Conservation (phyloP, 2,113 vertebrate genomes). For the Takifugu flavidus region DNA sequence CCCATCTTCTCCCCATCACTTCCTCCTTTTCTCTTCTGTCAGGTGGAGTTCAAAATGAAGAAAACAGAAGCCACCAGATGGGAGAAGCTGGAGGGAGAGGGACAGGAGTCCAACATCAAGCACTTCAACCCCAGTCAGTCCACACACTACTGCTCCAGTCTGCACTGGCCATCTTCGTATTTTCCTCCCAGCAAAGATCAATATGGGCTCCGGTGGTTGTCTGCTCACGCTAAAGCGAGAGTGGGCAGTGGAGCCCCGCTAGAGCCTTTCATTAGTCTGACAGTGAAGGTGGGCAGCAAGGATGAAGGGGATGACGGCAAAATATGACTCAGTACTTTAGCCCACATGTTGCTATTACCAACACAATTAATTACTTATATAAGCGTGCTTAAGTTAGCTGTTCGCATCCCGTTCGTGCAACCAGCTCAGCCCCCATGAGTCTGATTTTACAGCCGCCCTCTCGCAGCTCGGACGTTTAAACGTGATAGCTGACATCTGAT, state of each 20-base stretch:
- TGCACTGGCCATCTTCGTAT: slow-evolving; percentile 6
- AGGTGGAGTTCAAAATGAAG: slow-evolving; percentile 98
- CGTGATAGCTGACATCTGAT: slow-evolving; percentile 36
- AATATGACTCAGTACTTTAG: slow-evolving; percentile 56
- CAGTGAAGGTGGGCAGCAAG: slow-evolving; percentile 49
- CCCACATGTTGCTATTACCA: slow-evolving; percentile 54
- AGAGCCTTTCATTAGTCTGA: slow-evolving; percentile 61
- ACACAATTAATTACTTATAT: slow-evolving; percentile 64
- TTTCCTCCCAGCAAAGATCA: slow-evolving; percentile 41
- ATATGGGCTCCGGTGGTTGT: slow-evolving; percentile 54
- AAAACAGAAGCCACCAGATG: slow-evolving; percentile 91
- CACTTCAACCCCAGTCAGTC: slow-evolving; percentile 87
- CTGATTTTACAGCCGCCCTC: slow-evolving; percentile 10
- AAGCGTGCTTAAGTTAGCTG: slow-evolving; percentile 8
- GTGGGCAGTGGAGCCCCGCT: slow-evolving; percentile 52
- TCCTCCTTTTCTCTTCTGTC: slow-evolving; percentile 18
- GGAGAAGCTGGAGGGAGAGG: slow-evolving; percentile 92
- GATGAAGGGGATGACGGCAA: slow-evolving; percentile 52
- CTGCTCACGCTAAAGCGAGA: slow-evolving; percentile 57
- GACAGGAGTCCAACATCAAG: slow-evolving; percentile 77
- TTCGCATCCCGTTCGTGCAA: background rate
- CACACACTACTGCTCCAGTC: slow-evolving; percentile 6
- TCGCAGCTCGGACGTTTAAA: slow-evolving; percentile 29
- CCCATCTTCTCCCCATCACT: background rate
- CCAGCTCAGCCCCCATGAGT: slow-evolving; percentile 12